Evolutionary conservation across 2,113 vertebrate species (phyloP), one percentile per base, ranked within the genome.

Genomic region (Osmerus mordax): DNA sequence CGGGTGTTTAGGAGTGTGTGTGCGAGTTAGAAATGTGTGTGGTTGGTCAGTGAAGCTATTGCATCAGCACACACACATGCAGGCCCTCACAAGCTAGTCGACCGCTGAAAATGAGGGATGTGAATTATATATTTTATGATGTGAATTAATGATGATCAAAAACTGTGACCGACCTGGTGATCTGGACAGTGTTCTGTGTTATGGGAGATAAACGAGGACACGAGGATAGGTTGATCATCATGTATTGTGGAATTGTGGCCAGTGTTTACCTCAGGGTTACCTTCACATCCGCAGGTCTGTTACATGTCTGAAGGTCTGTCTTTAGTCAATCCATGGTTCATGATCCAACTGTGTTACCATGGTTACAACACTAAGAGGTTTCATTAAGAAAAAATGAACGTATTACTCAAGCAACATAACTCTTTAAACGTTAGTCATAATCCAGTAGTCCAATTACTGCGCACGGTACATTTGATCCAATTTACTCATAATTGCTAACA

Each of bases 401-500:
- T 47, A 47, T 47, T 47, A 47, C 41, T 47, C 41, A 8, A 7
- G 41, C 9, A 12, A 47, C 12, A 12, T 11, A 47, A 47, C 41
- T 47, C 41, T 47, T 47, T 47, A 15, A 25, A 66, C 28, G 23
- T 21, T 66, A 32, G 18, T 3, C n/a, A 7, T 19, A 41, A 28
- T 36, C 23, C 56, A 60, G 3, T n/a, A 36, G 15, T 15, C 15
- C 15, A 65, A 54, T 41, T 64, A 15, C 23, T 32, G 65, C 59
- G 70, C 67, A 13, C 62, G 66, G 18, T 59, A 36, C 78, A 66
- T 65, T 28, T 16, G 7, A 53, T 54, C 21, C 64, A 73, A 77
- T 83, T 78, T 78, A 74, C 71, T 53, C 29, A 13, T 7, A 54
- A 21, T 21, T 13, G 61, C 2, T 53, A 29, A 9, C 21, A 16